Evolutionary conservation across 2,888 invertebrate genomes (phyloP).

Genomic region (Dicyrtoma fusca): DNA sequence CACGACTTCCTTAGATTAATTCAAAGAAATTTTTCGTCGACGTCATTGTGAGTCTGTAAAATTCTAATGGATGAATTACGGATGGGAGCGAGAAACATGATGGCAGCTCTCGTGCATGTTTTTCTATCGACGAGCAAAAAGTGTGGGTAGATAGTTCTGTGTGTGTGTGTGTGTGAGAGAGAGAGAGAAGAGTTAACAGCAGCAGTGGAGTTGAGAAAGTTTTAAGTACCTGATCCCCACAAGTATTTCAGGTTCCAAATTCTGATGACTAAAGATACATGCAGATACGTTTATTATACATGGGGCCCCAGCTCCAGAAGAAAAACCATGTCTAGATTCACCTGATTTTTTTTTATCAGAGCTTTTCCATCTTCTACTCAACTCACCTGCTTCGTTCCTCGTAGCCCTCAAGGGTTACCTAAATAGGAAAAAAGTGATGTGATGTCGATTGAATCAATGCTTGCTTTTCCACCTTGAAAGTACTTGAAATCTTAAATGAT

Average conservation of each 20-base stretch:
- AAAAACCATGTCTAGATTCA: slow-evolving; percentile 25
- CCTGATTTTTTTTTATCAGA: slow-evolving; percentile 31
- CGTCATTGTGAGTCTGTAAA: slow-evolving; percentile 36
- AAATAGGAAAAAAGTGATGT: slow-evolving; percentile 31
- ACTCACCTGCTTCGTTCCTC: no score
- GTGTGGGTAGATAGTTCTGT: not conserved
- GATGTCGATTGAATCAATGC: slow-evolving; percentile 33
- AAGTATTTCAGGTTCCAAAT: no score
- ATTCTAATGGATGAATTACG: slow-evolving; percentile 34
- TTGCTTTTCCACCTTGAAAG: not conserved
- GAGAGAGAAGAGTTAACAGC: no score
- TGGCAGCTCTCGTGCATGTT: no score
- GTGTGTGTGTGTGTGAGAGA: not conserved
- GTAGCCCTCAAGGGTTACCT: slow-evolving; percentile 23
- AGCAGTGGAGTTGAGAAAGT: no score
- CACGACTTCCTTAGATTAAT: slow-evolving; percentile 33
- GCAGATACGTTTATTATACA: no score
- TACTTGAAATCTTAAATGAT: no score
- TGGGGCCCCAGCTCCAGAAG: not conserved
- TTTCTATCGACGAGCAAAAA: not conserved
- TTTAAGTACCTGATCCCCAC: no score
- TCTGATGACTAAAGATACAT: no score
- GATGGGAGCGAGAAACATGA: slow-evolving; percentile 3
- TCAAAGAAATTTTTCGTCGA: slow-evolving; percentile 34
- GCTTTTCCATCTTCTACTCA: not conserved